phyloP scores from a whole-genome alignment of 2,113 vertebrate genomes.

The Cichladusa arquata region DNA sequence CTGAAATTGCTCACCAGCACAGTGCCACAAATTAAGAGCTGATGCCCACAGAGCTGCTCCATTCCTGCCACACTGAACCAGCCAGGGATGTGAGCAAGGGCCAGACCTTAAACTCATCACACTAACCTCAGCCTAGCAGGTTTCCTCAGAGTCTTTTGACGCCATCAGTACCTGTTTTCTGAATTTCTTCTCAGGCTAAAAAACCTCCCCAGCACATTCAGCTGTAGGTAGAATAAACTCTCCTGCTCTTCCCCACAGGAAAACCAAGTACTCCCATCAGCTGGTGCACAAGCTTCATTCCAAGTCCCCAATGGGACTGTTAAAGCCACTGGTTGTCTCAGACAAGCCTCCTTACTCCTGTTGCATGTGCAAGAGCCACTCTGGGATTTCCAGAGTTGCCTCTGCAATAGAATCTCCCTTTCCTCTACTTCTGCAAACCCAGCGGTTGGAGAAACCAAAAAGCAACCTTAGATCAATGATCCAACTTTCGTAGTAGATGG shows the following conservation, averaged over 20 bases:
- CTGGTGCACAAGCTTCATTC: not conserved
- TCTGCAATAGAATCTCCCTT: not conserved
- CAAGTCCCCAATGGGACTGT: not conserved
- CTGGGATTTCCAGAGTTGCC: not conserved
- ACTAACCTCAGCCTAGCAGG: not conserved
- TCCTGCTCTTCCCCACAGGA: not conserved
- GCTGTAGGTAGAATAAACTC: not conserved
- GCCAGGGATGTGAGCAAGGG: not conserved
- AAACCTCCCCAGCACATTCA: not conserved
- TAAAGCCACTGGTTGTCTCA: not conserved
- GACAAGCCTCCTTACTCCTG: not conserved
- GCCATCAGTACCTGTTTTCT: not conserved
- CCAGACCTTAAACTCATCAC: not conserved
- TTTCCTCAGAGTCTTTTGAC: not conserved
- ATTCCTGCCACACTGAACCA: not conserved
- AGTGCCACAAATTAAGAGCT: not conserved
- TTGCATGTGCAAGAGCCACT: not conserved
- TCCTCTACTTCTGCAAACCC: not conserved
- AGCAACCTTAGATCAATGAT: constrained; percentile 73
- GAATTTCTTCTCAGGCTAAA: not conserved
- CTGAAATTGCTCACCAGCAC: not conserved
- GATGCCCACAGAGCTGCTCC: not conserved
- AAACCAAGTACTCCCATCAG: not conserved
- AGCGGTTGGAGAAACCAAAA: constrained; percentile 36
- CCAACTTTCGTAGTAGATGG: constrained; percentile 72